Base-by-base conservation (phyloP, 2,797 vertebrate species). In the Chaunax sp. region DNA sequence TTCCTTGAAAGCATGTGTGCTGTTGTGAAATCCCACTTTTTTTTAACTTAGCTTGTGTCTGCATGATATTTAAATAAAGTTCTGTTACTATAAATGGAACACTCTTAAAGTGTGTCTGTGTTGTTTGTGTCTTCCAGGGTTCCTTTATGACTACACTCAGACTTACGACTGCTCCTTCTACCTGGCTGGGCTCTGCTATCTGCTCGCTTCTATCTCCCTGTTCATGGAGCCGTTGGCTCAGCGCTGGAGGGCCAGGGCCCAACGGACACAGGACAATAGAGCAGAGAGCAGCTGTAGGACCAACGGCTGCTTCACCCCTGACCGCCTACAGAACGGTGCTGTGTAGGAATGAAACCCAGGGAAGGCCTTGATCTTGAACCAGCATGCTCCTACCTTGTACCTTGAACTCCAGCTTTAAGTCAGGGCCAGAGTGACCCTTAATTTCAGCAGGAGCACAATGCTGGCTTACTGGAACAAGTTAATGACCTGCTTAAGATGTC, bases 161-260 rank as follows among this genome's bases (percentile, higher is more conserved):
- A 98, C 95, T 0, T 98, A 98, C 2, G 91, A 87, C 71, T 94
- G 94, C 66, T 99, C 97, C 20, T 99, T 98, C 92, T 96, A 97
- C 92, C 92, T 98, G 61, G 95, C 96, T 0, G 96, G 97, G 13
- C 89, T 91, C 59, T 98, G 97, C 69, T 97, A 95, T 81, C 93
- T 98, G 62, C 81, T 98, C 57, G 96, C 96, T 15, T 95, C 96
- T 0, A 5, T 95, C 16, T 95, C 97, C 9, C 90, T 98, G 70
- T 95, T 97, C 92, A 79, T 98, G 37, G 94, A 97, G 88, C 97
- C 97, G 1, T 61, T 93, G 45, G 96, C 94, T 52, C 94, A 93
- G 77, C 94, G 82, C 77, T 94, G 95, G 95, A 93, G 90, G 77
- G 80, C 88, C 57, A 80, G 80, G 75, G 93, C 75, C 80, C 87